phyloP scores from a whole-genome alignment of 2,113 vertebrate genomes.

The Mohoua ochrocephala region DNA sequence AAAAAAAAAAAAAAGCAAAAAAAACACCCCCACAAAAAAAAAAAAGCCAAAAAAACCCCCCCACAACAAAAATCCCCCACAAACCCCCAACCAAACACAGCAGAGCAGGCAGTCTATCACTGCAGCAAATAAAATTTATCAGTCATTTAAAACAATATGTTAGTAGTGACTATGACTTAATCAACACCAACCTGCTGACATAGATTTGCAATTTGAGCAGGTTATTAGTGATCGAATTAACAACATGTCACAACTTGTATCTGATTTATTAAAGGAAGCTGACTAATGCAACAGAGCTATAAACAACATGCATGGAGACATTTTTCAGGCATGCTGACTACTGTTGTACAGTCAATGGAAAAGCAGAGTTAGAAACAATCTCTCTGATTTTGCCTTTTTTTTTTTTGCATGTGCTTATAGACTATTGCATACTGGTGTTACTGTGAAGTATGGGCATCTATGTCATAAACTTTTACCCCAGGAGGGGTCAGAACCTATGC shows the following conservation, averaged over 20 bases:
- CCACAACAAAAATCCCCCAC: not conserved
- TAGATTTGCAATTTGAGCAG: slow-evolving; percentile 71
- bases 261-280: slow-evolving; percentile 73
- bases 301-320: slow-evolving; percentile 25
- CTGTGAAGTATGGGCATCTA: not conserved
- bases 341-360: not conserved
- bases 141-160: slow-evolving; percentile 75
- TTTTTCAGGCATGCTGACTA: slow-evolving; percentile 6
- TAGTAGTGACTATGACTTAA: slow-evolving; percentile 69
- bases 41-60: not conserved
- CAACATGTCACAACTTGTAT: slow-evolving; percentile 79
- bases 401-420: not conserved
- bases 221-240: slow-evolving; percentile 79
- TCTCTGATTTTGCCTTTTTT: not conserved
- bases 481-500: not conserved
- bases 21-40: not conserved
- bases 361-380: not conserved
- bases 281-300: slow-evolving; percentile 39
- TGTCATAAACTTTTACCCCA: not conserved
- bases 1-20: not conserved
- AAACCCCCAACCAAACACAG: not conserved
- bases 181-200: slow-evolving; percentile 79
- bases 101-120: slow-evolving; percentile 46
- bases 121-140: slow-evolving; percentile 71
- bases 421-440: not conserved